Conservation (phyloP, 2,888 invertebrate species). For the Phortica magna region DNA sequence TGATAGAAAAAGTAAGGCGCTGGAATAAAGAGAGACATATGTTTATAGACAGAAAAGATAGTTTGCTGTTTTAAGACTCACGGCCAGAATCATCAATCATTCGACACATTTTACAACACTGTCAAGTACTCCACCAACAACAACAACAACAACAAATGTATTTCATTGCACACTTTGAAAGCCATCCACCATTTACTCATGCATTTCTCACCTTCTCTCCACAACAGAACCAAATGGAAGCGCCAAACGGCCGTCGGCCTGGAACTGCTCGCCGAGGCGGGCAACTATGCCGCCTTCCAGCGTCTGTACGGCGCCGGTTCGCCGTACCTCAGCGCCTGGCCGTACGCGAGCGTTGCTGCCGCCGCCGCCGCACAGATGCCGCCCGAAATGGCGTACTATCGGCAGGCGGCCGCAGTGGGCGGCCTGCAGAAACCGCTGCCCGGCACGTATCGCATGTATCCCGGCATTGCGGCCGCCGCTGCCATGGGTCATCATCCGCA, state of each 20-base stretch:
- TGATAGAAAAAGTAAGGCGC: not conserved
- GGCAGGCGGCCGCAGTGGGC: conserved; percentile 85
- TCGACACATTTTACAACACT: not conserved
- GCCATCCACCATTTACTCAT: too few relatives aligned
- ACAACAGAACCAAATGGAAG: conserved; percentile 96
- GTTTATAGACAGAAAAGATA: not conserved
- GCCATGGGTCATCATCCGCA: conserved; percentile 43
- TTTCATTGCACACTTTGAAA: too few relatives aligned
- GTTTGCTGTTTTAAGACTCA: not conserved
- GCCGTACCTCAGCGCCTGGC: conserved; percentile 83
- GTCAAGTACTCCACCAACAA: too few relatives aligned
- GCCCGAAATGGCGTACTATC: conserved; percentile 83
- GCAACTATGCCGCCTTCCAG: conserved; percentile 98
- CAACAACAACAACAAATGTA: too few relatives aligned
- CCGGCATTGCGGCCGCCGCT: conserved; percentile 73
- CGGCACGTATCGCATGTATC: conserved; percentile 82
- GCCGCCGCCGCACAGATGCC: conserved; percentile 80
- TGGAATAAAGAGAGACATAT: too few relatives aligned
- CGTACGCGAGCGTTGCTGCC: conserved; percentile 75
- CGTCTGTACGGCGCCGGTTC: conserved; percentile 88
- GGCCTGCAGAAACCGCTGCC: conserved; percentile 88
- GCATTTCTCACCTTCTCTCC: not conserved
- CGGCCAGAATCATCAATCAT: not conserved
- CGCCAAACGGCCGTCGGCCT: conserved; percentile 98
- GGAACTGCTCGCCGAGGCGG: conserved; percentile 97